Evolutionary conservation across 2,888 invertebrate genomes (phyloP), one percentile per base, ranked within the genome.

Genomic region (Cephonodes hylas): DNA sequence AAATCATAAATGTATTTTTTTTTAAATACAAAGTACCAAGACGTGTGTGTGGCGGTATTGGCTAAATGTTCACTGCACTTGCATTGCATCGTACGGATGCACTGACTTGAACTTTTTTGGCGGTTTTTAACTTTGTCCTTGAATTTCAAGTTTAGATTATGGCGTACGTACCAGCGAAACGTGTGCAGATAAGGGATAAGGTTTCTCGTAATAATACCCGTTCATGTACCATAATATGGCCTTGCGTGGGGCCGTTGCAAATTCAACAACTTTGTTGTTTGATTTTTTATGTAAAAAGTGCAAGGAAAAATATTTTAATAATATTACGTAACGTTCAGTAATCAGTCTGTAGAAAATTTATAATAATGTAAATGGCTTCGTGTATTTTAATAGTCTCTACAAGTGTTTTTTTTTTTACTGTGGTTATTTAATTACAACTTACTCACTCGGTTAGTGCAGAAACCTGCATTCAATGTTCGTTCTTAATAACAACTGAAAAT

Each of bases 131-230:
- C 85, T 80, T 78, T 85, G 91, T 83, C 91, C 91, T 91, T 92
- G 91, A 90, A 89, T 87, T 90, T 89, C 88, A 83, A 88, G 90
- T 91, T 91, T 89, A 91, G 89, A 90, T 91, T 90, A 89, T 86
- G 80, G 68, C 77, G 76, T 72, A 81, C 78, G 81, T 83, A 81
- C 80, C 80, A 76, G 74, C 79, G 73, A 79, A 81, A 80, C 78
- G 58, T 58, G 64, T 66, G 65, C 53, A 53, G 31, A 53, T 53
- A 53, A 53, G 31, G 53, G 18, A 53, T 53, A 53, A 53, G 31
- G 53, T 64, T 64, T 23, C 59, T 66, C 64, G n/a, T 57, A 62
- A 62, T 72, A 53, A 46, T 59, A 59, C 44, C 31, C 31, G 45
- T 31, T 44, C 25, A 63, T 58, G 61, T 46, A 46, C 48, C 48